Percentiles rank a stretch among this genome's conserved stretches.
These are phyloP conservation scores for Latheticus oryzae DNA, from an alignment of 2,888 invertebrate genomes.

Conservation along the genomic window DNA sequence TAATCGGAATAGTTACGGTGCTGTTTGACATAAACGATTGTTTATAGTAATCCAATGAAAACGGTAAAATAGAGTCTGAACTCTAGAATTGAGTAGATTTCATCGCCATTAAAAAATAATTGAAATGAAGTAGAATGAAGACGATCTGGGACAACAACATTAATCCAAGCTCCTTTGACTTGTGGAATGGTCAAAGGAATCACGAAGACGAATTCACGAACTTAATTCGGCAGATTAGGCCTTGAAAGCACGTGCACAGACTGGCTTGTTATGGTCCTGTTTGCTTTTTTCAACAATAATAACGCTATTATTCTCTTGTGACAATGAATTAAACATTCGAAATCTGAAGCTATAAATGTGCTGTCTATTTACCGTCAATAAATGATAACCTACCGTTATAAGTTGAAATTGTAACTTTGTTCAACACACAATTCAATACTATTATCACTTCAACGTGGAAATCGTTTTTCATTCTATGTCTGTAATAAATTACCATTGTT, in stretches of 20 bases:
- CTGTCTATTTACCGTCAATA: no score
- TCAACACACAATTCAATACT: no score
- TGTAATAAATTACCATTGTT: no score
- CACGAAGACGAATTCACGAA: slow-evolving; percentile 13
- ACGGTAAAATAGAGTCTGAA: slow-evolving; percentile 1
- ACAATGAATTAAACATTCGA: slow-evolving; percentile 20
- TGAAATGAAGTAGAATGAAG: neutral
- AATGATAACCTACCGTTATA: no score
- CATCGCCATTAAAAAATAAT: slow-evolving; percentile 1
- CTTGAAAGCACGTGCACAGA: slow-evolving; percentile 24
- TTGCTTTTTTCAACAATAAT: slow-evolving; percentile 23
- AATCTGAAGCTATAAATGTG: no score
- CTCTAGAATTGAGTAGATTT: neutral
- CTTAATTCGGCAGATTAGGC: slow-evolving; percentile 24
- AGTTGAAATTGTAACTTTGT: no score
- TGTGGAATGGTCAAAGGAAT: slow-evolving; percentile 3
- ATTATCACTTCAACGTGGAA: no score
- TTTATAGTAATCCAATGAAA: slow-evolving; percentile 13
- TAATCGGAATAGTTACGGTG: slow-evolving; percentile 1
- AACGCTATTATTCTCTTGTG: slow-evolving; percentile 18
- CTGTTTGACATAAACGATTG: slow-evolving; percentile 11
- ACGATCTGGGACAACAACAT: no score
- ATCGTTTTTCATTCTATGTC: no score
- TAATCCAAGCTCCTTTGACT: neutral
- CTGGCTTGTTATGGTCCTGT: slow-evolving; percentile 7